A percentile compares a stretch with the other conserved stretches of the same genome.
phyloP scores from a whole-genome alignment of 2,888 invertebrate genomes.

The Ormyrus labotus region DNA sequence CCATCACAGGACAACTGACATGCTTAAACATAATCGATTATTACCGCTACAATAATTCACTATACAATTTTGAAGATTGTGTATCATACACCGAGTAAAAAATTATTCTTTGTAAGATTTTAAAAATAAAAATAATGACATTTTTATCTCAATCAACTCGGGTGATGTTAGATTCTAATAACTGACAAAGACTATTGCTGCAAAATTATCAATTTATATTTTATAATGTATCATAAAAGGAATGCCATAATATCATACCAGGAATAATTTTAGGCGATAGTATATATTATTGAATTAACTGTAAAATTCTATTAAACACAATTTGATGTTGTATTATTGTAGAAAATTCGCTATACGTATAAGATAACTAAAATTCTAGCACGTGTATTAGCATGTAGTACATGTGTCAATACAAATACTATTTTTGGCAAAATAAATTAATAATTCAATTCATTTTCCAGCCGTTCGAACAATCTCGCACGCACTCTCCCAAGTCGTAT shows the following conservation, averaged over 20 bases:
- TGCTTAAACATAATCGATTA: neutral
- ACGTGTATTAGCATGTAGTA: constrained; percentile 48
- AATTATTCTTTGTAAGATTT: no score
- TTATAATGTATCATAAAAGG: no score
- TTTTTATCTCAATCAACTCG: no score
- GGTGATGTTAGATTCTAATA: no score
- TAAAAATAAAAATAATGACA: no score
- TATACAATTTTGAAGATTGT: neutral
- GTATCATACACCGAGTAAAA: no score
- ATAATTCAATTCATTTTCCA: constrained; percentile 71
- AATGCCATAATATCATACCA: no score
- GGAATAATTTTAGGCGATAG: no score
- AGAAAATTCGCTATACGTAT: constrained; percentile 25
- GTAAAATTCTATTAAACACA: neutral
- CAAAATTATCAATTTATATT: no score
- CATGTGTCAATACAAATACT: constrained; percentile 6
- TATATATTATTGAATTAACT: neutral
- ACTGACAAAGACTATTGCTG: no score
- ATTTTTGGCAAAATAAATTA: neutral
- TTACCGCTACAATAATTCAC: constrained; percentile 15
- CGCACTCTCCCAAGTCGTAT: constrained; percentile 84
- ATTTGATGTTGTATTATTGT: constrained; percentile 45
- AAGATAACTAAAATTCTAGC: constrained; percentile 28
- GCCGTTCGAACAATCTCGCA: constrained; percentile 83
- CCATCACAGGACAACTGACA: neutral